Evolutionary conservation across 1,140 invertebrate genomes (phyloP).

Genomic region (Calliopsis andreniformis): DNA sequence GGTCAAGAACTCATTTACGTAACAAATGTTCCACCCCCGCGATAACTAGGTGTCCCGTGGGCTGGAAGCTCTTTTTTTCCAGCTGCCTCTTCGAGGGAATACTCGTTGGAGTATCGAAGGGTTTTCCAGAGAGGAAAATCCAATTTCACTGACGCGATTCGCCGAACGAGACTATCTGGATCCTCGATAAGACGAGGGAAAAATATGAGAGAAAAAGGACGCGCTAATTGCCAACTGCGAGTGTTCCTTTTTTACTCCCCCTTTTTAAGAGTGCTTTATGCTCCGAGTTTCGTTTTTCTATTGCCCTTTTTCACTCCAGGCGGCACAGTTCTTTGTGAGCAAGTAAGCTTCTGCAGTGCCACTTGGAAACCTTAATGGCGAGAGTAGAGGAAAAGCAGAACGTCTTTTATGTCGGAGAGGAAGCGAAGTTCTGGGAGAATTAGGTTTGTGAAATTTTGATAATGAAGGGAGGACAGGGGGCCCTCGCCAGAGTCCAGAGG

Average conservation of each 20-base stretch:
- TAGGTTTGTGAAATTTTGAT: too few species aligned
- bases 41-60: background rate
- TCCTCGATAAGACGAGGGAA: too few species aligned
- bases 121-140: background rate
- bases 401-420: too few species aligned
- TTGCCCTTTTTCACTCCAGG: constrained; percentile 23
- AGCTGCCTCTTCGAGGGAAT: background rate
- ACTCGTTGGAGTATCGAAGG: background rate
- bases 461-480: too few species aligned
- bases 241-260: too few species aligned
- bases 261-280: too few species aligned
- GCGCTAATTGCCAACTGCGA: too few species aligned
- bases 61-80: constrained; percentile 6
- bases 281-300: background rate
- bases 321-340: background rate
- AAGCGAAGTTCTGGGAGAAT: too few species aligned
- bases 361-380: background rate
- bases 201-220: too few species aligned
- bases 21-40: constrained; percentile 20
- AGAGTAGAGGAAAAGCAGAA: too few species aligned
- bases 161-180: too few species aligned
- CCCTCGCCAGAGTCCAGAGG: too few species aligned
- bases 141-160: background rate
- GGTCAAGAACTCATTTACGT: constrained; percentile 45
- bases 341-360: background rate